These are phyloP conservation scores for Melanotaenia duboulayi DNA, from an alignment of 2,113 vertebrate genomes.

Conservation along the genomic window DNA sequence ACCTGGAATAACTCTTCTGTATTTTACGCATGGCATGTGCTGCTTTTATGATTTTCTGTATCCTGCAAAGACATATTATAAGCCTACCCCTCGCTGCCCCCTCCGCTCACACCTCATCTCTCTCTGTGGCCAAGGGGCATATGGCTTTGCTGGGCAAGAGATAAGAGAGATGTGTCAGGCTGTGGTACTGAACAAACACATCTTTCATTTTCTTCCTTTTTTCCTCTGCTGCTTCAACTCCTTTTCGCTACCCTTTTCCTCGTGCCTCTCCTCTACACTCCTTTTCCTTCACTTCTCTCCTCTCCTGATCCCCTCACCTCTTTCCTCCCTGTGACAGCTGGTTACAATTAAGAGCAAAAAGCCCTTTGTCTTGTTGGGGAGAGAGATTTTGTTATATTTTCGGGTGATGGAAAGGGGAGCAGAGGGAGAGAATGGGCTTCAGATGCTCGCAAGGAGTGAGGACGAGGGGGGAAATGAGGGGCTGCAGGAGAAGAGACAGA, in stretches of 20 bases:
- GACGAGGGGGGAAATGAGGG: slow-evolving; percentile 41
- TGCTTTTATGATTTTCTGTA: slow-evolving; percentile 33
- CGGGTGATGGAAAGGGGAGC: slow-evolving; percentile 61
- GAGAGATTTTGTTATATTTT: slow-evolving; percentile 66
- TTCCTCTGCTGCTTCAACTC: slow-evolving; percentile 48
- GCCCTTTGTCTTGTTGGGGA: slow-evolving; percentile 56
- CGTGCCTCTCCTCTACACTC: slow-evolving; percentile 17
- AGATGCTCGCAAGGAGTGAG: slow-evolving; percentile 67
- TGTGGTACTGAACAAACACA: slow-evolving; percentile 76
- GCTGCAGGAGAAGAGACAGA: slow-evolving; percentile 66
- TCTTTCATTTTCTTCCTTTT: slow-evolving; percentile 70
- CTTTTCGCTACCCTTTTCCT: slow-evolving; percentile 23
- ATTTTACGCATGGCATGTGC: slow-evolving; percentile 28
- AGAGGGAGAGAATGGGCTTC: slow-evolving; percentile 72
- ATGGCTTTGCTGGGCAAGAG: slow-evolving; percentile 91
- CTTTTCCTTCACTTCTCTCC: slow-evolving; percentile 13
- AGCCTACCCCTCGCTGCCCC: slow-evolving; percentile 9
- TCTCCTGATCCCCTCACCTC: slow-evolving; percentile 56
- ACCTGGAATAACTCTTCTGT: slow-evolving; percentile 56
- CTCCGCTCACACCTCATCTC: slow-evolving; percentile 54
- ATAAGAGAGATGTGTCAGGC: slow-evolving; percentile 89
- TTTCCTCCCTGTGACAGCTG: slow-evolving; percentile 67
- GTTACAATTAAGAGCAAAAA: slow-evolving; percentile 70
- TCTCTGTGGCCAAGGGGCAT: slow-evolving; percentile 84
- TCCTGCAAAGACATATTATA: slow-evolving; percentile 35